phyloP scores from a whole-genome alignment of 2,113 vertebrate species.

The Pontoporia blainvillei region DNA sequence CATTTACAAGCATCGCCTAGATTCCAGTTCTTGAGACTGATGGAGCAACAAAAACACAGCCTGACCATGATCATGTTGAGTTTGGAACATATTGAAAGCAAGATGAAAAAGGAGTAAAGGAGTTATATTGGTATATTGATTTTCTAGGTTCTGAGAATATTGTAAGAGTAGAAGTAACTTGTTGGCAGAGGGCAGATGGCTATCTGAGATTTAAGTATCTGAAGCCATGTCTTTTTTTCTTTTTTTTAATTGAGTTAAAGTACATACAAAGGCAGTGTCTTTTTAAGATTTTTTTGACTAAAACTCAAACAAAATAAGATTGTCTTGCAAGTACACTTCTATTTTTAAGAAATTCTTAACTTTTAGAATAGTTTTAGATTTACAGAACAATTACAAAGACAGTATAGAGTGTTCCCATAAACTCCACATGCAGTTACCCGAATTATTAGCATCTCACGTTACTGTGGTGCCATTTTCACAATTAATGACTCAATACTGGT shows the following conservation, averaged over 20 bases:
- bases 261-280: neutral
- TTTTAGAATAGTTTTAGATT: neutral
- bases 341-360: neutral
- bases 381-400: neutral
- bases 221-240: neutral
- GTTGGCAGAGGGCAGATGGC: neutral
- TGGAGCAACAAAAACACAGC: neutral
- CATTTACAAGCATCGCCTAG: neutral
- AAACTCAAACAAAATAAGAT: neutral
- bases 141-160: neutral
- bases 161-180: neutral
- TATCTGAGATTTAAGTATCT: neutral
- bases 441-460: rapidly evolving
- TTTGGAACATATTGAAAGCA: too few species aligned
- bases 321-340: neutral
- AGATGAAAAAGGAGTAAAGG: neutral
- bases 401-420: neutral
- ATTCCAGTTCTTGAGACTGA: neutral
- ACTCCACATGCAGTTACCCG: rapidly evolving
- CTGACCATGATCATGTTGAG: rapidly evolving
- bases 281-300: neutral
- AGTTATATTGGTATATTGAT: rapidly evolving
- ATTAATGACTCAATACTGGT: neutral
- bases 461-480: neutral
- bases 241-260: neutral